These are phyloP conservation scores for Sphecodes monilicornis DNA, from an alignment of 2,888 invertebrate species.

Conservation along the genomic window DNA sequence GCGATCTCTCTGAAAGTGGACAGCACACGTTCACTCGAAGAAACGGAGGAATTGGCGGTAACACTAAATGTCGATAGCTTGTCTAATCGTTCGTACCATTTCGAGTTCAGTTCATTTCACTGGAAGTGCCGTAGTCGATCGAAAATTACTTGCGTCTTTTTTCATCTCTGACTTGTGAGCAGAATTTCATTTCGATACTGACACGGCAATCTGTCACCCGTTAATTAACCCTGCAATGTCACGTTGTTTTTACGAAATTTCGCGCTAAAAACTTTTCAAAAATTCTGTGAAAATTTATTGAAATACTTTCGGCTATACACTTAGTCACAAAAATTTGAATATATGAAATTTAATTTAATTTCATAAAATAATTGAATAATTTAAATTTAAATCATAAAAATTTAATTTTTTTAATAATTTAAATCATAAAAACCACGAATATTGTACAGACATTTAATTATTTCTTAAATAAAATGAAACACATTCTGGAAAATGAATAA, in stretches of 20 bases:
- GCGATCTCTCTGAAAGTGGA: conserved; percentile 22
- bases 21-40: not conserved
- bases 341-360: too few species aligned
- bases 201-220: not conserved
- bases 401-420: too few species aligned
- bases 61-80: conserved; percentile 54
- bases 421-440: too few species aligned
- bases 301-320: not conserved
- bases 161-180: not conserved
- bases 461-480: not conserved
- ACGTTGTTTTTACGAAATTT: not conserved
- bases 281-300: not conserved
- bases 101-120: conserved; percentile 9
- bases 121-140: conserved; percentile 12
- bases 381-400: too few species aligned
- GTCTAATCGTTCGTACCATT: conserved; percentile 62
- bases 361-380: too few species aligned
- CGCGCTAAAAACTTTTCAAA: not conserved
- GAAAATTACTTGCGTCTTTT: conserved; percentile 7
- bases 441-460: too few species aligned
- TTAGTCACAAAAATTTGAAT: not conserved
- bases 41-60: conserved; percentile 22
- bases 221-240: not conserved
- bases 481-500: too few species aligned
- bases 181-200: not conserved